Evolutionary conservation across 2,888 invertebrate species (phyloP).

Genomic region (Teinopalpus imperialis): DNA sequence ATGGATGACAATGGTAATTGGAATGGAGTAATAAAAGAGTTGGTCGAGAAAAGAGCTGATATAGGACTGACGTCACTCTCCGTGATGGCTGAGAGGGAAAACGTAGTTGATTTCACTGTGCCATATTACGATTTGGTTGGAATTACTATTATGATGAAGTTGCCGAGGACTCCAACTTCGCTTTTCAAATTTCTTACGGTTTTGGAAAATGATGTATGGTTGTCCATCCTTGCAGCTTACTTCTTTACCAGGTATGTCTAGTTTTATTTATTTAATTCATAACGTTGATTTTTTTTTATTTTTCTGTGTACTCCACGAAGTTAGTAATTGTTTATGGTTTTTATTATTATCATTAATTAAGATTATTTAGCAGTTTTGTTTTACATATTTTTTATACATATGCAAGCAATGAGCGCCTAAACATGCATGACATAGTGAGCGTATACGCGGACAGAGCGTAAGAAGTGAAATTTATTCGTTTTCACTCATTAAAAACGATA

Average conservation of each 20-base stretch:
- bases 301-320: too few relatives aligned
- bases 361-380: too few relatives aligned
- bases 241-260: slow-evolving; percentile 94
- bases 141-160: slow-evolving; percentile 97
- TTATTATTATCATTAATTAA: too few relatives aligned
- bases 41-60: slow-evolving; percentile 93
- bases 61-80: slow-evolving; percentile 96
- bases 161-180: slow-evolving; percentile 93
- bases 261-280: too few relatives aligned
- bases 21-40: slow-evolving; percentile 92
- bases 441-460: too few relatives aligned
- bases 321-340: too few relatives aligned
- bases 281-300: too few relatives aligned
- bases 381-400: too few relatives aligned
- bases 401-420: too few relatives aligned
- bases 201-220: slow-evolving; percentile 97
- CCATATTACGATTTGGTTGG: slow-evolving; percentile 99
- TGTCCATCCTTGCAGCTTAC: slow-evolving; percentile 96
- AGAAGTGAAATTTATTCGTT: too few relatives aligned
- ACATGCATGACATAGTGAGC: too few relatives aligned
- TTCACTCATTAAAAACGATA: too few relatives aligned
- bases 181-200: slow-evolving; percentile 98
- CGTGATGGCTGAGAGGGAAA: slow-evolving; percentile 98
- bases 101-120: slow-evolving; percentile 98
- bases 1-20: slow-evolving; percentile 94